phyloP scores from a whole-genome alignment of 2,113 vertebrate genomes.

The Oncorhynchus tshawytscha region DNA sequence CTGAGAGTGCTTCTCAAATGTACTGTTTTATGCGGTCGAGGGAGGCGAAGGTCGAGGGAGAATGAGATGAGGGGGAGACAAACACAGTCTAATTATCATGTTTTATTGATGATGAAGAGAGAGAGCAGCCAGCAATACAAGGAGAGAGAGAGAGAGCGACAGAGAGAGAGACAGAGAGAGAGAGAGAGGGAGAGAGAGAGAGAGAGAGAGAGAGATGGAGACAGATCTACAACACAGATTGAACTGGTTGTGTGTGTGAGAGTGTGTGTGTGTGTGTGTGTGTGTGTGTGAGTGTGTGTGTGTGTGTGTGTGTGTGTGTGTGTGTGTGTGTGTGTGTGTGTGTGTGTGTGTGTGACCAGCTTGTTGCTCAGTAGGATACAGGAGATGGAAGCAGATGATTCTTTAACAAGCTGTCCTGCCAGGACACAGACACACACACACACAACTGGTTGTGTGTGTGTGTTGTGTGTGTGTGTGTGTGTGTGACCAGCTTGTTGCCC shows the following conservation, averaged over 20 bases:
- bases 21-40: too few relatives aligned
- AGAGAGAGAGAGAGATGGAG: not conserved
- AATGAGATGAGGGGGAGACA: not conserved
- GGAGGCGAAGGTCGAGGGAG: not conserved
- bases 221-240: not conserved
- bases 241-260: too few relatives aligned
- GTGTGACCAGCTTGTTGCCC: too few relatives aligned
- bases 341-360: not conserved
- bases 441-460: too few relatives aligned
- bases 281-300: too few relatives aligned
- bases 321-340: not conserved
- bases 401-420: not conserved
- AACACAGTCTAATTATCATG: not conserved
- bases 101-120: not conserved
- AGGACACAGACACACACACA: not conserved
- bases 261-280: too few relatives aligned
- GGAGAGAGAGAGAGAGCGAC: not conserved
- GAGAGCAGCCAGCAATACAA: not conserved
- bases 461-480: too few relatives aligned
- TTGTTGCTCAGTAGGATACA: slow-evolving; percentile 8
- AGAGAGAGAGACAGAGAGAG: not conserved
- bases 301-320: not conserved
- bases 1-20: too few relatives aligned
- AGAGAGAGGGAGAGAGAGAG: not conserved
- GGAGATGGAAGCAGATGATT: slow-evolving; percentile 8